A percentile compares a stretch with the other conserved stretches of the same genome.
Evolutionary conservation across 2,113 vertebrate genomes (phyloP).

Genomic region (Hydrolagus affinis): DNA sequence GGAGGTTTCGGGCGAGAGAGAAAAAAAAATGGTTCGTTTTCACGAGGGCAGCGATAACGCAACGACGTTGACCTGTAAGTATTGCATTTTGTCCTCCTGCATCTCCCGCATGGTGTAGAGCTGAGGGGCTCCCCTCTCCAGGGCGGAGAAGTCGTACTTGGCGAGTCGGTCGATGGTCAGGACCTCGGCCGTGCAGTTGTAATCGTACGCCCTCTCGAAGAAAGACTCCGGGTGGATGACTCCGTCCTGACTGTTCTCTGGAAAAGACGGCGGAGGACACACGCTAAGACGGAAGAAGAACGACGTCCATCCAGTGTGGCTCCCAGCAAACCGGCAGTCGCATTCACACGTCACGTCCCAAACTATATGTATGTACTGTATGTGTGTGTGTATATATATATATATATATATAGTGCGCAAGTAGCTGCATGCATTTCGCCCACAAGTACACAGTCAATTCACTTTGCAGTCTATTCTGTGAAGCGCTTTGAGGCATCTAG

Average conservation of each 20-base stretch:
- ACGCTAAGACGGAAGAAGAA: too few relatives aligned
- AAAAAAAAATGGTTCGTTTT: constrained; percentile 47
- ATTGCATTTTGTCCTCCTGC: constrained; percentile 85
- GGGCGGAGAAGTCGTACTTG: constrained; percentile 74
- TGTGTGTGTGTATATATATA: too few relatives aligned
- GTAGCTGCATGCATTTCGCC: too few relatives aligned
- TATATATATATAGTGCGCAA: too few relatives aligned
- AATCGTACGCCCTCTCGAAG: constrained; percentile 72
- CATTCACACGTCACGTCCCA: too few relatives aligned
- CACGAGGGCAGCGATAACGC: constrained; percentile 55
- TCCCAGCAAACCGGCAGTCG: too few relatives aligned
- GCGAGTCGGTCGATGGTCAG: constrained; percentile 72
- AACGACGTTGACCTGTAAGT: constrained; percentile 78
- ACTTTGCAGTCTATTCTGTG: too few relatives aligned
- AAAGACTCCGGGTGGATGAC: constrained; percentile 68
- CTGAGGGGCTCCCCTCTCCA: constrained; percentile 73
- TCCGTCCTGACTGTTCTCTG: constrained; percentile 79
- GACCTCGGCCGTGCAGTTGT: constrained; percentile 65
- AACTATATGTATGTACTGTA: too few relatives aligned
- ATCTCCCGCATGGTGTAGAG: constrained; percentile 65
- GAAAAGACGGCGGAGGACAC: constrained; percentile 35
- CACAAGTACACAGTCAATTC: too few relatives aligned
- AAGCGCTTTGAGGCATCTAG: too few relatives aligned
- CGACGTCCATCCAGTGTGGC: too few relatives aligned
- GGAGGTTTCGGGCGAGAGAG: constrained; percentile 40